phyloP scores from a whole-genome alignment of 1,140 invertebrate species.

The Homalodisca vitripennis region DNA sequence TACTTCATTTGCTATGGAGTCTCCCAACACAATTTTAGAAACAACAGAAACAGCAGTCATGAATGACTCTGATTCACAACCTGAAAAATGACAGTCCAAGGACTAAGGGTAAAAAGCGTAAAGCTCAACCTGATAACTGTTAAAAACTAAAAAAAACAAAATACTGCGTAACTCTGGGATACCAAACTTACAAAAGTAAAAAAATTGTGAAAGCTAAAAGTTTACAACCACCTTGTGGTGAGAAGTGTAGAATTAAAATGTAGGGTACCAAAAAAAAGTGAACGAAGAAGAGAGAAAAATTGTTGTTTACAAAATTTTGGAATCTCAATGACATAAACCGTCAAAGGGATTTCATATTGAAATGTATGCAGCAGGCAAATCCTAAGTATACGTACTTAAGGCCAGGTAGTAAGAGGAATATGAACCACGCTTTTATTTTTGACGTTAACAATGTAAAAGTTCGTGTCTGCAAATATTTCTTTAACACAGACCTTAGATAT shows the following conservation, averaged over 20 bases:
- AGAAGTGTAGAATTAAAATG: constrained; percentile 21
- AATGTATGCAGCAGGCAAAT: constrained; percentile 8
- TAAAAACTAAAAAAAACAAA: constrained; percentile 17
- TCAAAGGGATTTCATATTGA: constrained; percentile 4
- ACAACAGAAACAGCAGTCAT: no score
- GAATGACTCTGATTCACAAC: not conserved
- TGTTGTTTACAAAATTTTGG: constrained; percentile 23
- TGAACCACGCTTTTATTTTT: constrained; percentile 18
- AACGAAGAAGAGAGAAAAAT: not conserved
- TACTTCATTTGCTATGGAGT: no score
- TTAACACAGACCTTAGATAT: constrained; percentile 36
- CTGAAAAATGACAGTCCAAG: not conserved
- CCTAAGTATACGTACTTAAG: constrained; percentile 8
- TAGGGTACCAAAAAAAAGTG: constrained; percentile 22
- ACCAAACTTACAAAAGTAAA: constrained; percentile 20
- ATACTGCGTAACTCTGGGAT: constrained; percentile 19
- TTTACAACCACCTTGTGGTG: not conserved
- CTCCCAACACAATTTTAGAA: no score
- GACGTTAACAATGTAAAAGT: constrained; percentile 7
- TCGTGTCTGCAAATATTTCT: constrained; percentile 36
- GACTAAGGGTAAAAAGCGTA: constrained; percentile 7
- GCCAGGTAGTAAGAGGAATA: constrained; percentile 17
- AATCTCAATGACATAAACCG: constrained; percentile 17
- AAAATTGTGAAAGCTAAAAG: not conserved
- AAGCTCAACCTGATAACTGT: constrained; percentile 2